These are phyloP conservation scores for Epizoanthus ramosus DNA, from an alignment of 92 coral and sea anemone species.

Conservation along the genomic window DNA sequence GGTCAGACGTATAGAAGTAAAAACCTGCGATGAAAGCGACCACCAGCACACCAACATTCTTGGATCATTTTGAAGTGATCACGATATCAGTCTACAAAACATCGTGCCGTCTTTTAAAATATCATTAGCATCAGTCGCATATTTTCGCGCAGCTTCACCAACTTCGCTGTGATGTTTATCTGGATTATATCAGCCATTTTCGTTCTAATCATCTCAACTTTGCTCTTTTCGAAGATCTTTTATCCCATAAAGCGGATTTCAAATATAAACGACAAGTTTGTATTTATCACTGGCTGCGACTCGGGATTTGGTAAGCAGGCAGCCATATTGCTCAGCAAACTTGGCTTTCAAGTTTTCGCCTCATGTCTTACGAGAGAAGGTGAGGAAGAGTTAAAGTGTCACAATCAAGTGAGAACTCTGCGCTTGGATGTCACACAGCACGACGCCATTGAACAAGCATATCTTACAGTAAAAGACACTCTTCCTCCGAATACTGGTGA, in stretches of 20 bases:
- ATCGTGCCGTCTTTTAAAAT: no score
- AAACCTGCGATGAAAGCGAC: no score
- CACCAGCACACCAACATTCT: no score
- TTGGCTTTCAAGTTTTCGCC: constrained; percentile 56
- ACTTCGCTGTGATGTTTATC: background rate
- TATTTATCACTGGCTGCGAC: constrained; percentile 61
- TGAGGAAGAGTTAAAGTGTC: constrained; percentile 34
- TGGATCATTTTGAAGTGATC: no score
- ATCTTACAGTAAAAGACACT: constrained; percentile 19
- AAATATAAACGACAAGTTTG: constrained; percentile 28
- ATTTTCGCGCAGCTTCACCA: no score
- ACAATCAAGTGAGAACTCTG: constrained; percentile 39
- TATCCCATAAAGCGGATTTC: background rate
- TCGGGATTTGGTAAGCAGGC: constrained; percentile 54
- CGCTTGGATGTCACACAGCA: constrained; percentile 53
- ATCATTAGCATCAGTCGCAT: no score
- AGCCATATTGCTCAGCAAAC: constrained; percentile 44
- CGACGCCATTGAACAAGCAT: constrained; percentile 40
- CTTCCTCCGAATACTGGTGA: constrained; percentile 38
- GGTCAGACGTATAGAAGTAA: no score
- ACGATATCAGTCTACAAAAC: no score
- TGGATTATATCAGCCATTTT: background rate
- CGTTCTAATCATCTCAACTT: background rate
- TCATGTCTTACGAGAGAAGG: constrained; percentile 54
- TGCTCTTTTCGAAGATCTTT: constrained; percentile 1